Evolutionary conservation across 2,113 vertebrate genomes (phyloP).

Genomic region (Tringa solitaria): DNA sequence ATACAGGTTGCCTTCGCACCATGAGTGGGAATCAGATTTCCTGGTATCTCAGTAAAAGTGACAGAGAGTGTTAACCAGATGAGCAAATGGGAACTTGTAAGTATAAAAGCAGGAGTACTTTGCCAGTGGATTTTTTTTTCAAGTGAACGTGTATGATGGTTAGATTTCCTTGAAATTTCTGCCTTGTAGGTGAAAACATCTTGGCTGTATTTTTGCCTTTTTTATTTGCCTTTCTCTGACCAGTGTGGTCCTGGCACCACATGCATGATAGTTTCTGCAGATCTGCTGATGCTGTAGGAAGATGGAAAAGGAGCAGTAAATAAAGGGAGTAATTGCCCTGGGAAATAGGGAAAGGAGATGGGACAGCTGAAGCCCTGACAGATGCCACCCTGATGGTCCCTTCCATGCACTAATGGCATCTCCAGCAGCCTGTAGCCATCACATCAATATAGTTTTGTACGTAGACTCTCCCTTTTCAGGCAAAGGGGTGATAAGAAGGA

Average conservation of each 20-base stretch:
- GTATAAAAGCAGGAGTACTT: conserved; percentile 9
- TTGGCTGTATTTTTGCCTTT: background rate
- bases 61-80: conserved; percentile 51
- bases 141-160: background rate
- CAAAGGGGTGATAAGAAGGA: background rate
- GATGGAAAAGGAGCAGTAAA: background rate
- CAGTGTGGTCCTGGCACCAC: background rate
- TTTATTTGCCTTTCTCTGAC: background rate
- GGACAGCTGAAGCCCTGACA: background rate
- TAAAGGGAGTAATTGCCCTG: background rate
- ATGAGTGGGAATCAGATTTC: conserved; percentile 46
- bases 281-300: background rate
- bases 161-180: background rate
- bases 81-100: conserved; percentile 33
- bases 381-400: background rate
- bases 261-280: background rate
- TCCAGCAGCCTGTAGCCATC: background rate
- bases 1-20: conserved; percentile 26
- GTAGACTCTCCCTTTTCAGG: background rate
- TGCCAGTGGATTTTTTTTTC: background rate
- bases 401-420: background rate
- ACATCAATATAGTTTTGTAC: background rate
- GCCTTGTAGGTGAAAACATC: background rate
- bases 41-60: conserved; percentile 30
- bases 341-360: background rate